Conservation (phyloP, 2,888 invertebrate species). For the Agonum fuliginosum region DNA sequence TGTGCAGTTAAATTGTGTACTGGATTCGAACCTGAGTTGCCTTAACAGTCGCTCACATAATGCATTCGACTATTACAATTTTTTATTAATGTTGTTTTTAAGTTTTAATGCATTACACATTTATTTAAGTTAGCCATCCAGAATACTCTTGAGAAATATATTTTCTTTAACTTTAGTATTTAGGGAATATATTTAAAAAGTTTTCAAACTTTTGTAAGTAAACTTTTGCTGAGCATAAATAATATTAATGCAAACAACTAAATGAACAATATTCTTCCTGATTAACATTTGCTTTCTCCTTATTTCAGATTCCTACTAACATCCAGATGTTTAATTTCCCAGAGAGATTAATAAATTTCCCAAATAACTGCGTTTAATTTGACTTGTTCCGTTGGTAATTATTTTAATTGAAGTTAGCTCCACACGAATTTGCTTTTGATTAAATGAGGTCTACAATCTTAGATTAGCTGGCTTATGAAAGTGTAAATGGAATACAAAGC, state of each 20-base stretch:
- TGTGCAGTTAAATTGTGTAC: too few species aligned
- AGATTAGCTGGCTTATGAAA: slow-evolving; percentile 9
- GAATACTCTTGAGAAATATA: neutral
- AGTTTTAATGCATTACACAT: too few species aligned
- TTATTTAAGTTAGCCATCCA: too few species aligned
- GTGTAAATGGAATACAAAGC: neutral
- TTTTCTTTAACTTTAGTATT: neutral
- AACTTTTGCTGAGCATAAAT: neutral
- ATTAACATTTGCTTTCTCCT: too few species aligned
- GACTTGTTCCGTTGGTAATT: slow-evolving; percentile 3
- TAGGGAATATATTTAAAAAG: neutral
- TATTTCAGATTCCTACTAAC: neutral
- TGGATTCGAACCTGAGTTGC: too few species aligned
- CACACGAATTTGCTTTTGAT: slow-evolving; percentile 16
- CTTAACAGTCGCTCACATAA: too few species aligned
- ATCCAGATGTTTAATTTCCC: slow-evolving; percentile 17
- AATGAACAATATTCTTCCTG: neutral
- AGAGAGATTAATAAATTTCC: slow-evolving; percentile 19
- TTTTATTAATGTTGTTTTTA: too few species aligned
- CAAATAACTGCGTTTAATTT: slow-evolving; percentile 22
- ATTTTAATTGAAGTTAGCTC: slow-evolving; percentile 14
- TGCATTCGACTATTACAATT: too few species aligned
- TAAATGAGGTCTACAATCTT: neutral
- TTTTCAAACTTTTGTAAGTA: neutral
- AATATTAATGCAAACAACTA: too few species aligned